Percentiles rank a stretch among this genome's conserved stretches.
phyloP scores from a whole-genome alignment of 1,140 invertebrate species.

The Anastatus disparis region DNA sequence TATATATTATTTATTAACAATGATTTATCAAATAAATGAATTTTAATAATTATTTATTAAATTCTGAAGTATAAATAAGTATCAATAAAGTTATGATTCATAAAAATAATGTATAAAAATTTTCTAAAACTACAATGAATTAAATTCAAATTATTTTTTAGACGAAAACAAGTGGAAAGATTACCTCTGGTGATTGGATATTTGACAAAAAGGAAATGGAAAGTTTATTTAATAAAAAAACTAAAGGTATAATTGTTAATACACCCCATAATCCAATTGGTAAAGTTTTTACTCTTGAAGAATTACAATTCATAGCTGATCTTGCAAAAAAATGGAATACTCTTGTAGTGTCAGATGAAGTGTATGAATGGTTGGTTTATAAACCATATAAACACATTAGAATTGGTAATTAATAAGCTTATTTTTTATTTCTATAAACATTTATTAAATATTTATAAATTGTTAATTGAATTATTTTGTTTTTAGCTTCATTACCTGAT shows the following conservation, averaged over 20 bases:
- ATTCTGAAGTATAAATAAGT: no score
- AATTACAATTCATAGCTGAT: conserved; percentile 83
- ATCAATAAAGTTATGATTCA: not conserved
- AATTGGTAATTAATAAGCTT: conserved; percentile 74
- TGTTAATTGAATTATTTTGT: conserved; percentile 9
- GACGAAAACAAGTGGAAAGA: conserved; percentile 60
- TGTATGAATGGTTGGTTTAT: conserved; percentile 98
- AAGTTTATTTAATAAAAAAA: conserved; percentile 87
- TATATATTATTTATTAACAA: not conserved
- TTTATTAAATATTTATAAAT: not conserved
- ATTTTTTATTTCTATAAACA: conserved; percentile 2
- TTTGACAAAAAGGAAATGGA: conserved; percentile 87
- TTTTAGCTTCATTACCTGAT: conserved; percentile 86
- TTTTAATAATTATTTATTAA: no score
- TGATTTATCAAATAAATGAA: no score
- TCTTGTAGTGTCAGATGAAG: conserved; percentile 94
- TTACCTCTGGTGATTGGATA: conserved; percentile 87
- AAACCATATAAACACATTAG: conserved; percentile 87
- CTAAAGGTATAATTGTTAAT: conserved; percentile 96
- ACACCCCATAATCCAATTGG: conserved; percentile 96
- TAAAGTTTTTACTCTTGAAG: conserved; percentile 83
- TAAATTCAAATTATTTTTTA: conserved; percentile 45
- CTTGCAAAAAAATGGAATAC: conserved; percentile 94
- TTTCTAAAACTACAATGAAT: no score
- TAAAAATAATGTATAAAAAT: not conserved